Evolutionary conservation across 2,888 invertebrate genomes (phyloP).

Genomic region (Athalia circularis): DNA sequence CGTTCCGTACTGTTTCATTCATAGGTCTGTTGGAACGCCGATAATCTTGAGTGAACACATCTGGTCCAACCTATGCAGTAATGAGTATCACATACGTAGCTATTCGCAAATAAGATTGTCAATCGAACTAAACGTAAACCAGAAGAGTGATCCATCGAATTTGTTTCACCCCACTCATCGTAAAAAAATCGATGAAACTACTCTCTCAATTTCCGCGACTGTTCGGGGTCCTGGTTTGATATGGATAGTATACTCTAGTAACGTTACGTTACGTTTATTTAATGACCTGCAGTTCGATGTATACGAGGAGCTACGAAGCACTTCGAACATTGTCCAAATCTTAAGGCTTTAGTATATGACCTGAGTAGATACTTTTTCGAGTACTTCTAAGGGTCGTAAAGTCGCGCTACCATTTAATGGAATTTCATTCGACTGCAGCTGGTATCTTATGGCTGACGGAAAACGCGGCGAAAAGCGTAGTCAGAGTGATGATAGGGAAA

Average conservation of each 20-base stretch:
- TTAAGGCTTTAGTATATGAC: slow-evolving; percentile 9
- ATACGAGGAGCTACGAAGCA: slow-evolving; percentile 18
- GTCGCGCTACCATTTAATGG: slow-evolving; percentile 55
- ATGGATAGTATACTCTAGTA: neutral
- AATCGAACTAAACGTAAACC: neutral
- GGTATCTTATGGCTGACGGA: slow-evolving; percentile 32
- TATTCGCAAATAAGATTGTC: slow-evolving; percentile 5
- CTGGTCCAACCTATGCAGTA: slow-evolving; percentile 2
- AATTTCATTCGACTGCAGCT: slow-evolving; percentile 57
- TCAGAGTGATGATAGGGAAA: neutral
- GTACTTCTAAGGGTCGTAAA: slow-evolving; percentile 55
- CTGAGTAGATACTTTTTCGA: slow-evolving; percentile 39
- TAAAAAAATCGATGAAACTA: too few species aligned
- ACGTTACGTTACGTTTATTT: slow-evolving; percentile 16
- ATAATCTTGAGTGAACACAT: slow-evolving; percentile 11
- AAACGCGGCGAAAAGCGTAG: neutral
- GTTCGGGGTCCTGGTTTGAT: neutral
- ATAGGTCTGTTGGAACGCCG: slow-evolving; percentile 19
- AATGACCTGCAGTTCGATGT: slow-evolving; percentile 25
- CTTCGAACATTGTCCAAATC: slow-evolving; percentile 26
- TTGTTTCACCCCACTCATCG: neutral
- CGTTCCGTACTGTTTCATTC: neutral
- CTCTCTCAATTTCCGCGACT: neutral
- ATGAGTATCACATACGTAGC: slow-evolving; percentile 22
- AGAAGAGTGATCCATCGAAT: slow-evolving; percentile 6